These are phyloP conservation scores for Protaetia brevitarsis DNA, from an alignment of 1,140 invertebrate species.

Conservation along the genomic window DNA sequence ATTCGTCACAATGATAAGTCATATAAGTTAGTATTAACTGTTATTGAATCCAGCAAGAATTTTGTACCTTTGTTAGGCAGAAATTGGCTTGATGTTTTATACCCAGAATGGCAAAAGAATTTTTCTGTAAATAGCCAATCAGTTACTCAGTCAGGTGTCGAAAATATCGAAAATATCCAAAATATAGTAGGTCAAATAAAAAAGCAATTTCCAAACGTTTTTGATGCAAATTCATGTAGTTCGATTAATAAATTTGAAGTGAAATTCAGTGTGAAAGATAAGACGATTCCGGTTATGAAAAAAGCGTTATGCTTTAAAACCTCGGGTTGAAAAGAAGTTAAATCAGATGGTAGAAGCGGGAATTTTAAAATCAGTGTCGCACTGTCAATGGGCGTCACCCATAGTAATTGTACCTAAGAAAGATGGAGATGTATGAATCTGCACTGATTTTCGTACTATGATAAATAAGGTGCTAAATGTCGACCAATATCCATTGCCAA, in stretches of 20 bases:
- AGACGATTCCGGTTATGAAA: background rate
- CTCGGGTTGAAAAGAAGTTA: slow-evolving; percentile 7
- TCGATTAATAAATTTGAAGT: slow-evolving; percentile 22
- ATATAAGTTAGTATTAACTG: background rate
- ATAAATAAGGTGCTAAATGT: slow-evolving; percentile 20
- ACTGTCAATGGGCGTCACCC: slow-evolving; percentile 46
- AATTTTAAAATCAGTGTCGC: slow-evolving; percentile 9
- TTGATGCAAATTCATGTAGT: slow-evolving; percentile 22
- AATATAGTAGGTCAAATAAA: slow-evolving; percentile 6
- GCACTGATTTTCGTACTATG: slow-evolving; percentile 20
- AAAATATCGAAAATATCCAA: background rate
- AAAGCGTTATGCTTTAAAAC: slow-evolving; percentile 23
- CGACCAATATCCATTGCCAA: slow-evolving; percentile 23
- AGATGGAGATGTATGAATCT: slow-evolving; percentile 34
- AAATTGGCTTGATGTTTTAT: slow-evolving; percentile 6
- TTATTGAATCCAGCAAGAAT: slow-evolving; percentile 4
- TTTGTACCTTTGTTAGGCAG: slow-evolving; percentile 8
- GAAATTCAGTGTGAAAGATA: slow-evolving; percentile 23
- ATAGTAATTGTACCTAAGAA: slow-evolving; percentile 46
- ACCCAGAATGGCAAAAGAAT: slow-evolving; percentile 11
- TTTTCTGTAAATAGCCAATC: slow-evolving; percentile 1
- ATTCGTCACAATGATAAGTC: background rate
- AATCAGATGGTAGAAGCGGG: slow-evolving; percentile 18
- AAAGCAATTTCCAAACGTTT: background rate
- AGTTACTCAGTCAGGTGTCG: background rate